Evolutionary conservation across 2,113 vertebrate genomes (phyloP).

Genomic region (Empidonax alnorum): DNA sequence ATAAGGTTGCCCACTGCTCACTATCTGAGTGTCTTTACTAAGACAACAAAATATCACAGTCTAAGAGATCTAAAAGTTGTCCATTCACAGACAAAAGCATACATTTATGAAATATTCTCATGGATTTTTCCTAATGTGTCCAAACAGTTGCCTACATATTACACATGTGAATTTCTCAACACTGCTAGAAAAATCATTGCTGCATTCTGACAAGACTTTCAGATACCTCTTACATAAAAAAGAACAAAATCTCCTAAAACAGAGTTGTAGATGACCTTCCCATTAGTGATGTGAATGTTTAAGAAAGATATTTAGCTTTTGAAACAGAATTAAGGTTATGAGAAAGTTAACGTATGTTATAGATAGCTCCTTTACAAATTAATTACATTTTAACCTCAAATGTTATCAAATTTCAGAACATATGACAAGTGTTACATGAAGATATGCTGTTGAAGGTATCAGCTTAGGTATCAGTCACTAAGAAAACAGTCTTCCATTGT

Average conservation of each 20-base stretch:
- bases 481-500: not conserved
- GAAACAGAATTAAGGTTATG: not conserved
- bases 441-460: fast-evolving
- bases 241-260: fast-evolving
- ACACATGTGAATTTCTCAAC: not conserved
- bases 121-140: not conserved
- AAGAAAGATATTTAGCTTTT: not conserved
- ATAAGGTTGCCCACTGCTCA: not conserved
- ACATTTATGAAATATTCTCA: not conserved
- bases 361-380: not conserved
- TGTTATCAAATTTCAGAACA: not conserved
- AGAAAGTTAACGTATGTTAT: not conserved
- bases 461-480: not conserved
- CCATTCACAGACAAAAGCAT: not conserved
- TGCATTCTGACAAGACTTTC: not conserved
- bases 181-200: not conserved
- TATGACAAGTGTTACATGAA: not conserved
- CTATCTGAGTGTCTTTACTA: not conserved
- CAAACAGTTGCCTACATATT: not conserved
- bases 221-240: not conserved
- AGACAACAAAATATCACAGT: not conserved
- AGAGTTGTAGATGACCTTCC: not conserved
- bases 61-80: not conserved
- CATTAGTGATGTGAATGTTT: not conserved
- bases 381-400: not conserved